A percentile compares a stretch with the other conserved stretches of the same genome.
phyloP scores from a whole-genome alignment of 2,888 invertebrate genomes.

The Sinhomidia bicolor region DNA sequence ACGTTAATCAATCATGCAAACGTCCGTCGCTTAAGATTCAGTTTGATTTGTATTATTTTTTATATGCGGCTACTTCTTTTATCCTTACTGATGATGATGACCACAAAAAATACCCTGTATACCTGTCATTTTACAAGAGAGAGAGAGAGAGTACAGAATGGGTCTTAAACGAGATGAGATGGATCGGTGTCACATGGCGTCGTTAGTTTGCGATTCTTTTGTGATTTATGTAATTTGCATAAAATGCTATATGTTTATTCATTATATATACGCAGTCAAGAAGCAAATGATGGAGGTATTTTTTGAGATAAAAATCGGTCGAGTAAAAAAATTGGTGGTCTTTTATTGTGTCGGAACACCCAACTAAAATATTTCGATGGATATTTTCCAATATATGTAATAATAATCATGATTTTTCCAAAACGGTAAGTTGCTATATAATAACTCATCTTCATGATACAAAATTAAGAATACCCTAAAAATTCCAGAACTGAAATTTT shows the following conservation, averaged over 20 bases:
- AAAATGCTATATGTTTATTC: not conserved
- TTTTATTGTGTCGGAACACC: too few species aligned
- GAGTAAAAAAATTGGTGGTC: too few species aligned
- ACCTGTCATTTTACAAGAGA: not conserved
- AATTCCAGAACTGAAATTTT: not conserved
- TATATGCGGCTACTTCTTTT: conserved; percentile 14
- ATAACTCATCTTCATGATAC: too few species aligned
- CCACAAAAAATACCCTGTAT: not conserved
- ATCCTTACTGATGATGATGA: not conserved
- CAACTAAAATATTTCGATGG: too few species aligned
- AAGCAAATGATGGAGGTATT: not conserved
- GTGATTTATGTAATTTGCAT: conserved; percentile 28
- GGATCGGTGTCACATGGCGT: conserved; percentile 12
- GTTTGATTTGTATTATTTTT: not conserved
- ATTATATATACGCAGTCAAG: too few species aligned
- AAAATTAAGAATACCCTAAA: not conserved
- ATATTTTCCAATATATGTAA: too few species aligned
- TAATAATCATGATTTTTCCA: too few species aligned
- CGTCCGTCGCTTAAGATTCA: not conserved
- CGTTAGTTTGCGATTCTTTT: not conserved
- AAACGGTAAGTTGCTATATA: too few species aligned
- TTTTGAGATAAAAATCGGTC: too few species aligned
- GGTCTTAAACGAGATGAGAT: conserved; percentile 5
- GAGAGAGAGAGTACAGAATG: too few species aligned
- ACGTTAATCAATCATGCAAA: conserved; percentile 8